Conservation (phyloP, 1,140 invertebrate species). For the Bombyx mandarina region DNA sequence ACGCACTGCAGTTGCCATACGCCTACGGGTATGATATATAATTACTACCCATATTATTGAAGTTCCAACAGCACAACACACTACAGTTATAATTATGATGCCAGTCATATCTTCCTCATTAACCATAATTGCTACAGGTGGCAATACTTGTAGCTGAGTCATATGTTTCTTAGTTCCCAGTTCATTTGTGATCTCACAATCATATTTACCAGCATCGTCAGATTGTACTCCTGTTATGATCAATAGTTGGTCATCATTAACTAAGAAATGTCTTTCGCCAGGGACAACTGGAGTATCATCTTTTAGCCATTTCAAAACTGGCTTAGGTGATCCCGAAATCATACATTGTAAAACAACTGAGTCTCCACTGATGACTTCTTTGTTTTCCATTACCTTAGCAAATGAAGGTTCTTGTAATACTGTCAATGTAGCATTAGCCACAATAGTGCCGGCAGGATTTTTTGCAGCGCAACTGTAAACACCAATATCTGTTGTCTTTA, state of each 20-base stretch:
- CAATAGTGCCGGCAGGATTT: conserved; percentile 89
- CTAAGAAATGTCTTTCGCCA: conserved; percentile 85
- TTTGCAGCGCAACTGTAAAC: conserved; percentile 94
- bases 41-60: conserved; percentile 93
- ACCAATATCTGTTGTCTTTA: conserved; percentile 89
- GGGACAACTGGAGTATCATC: conserved; percentile 81
- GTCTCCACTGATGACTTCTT: conserved; percentile 82
- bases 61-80: conserved; percentile 90
- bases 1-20: conserved; percentile 63
- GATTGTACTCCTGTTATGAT: conserved; percentile 86
- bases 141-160: conserved; percentile 71
- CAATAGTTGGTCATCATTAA: conserved; percentile 87
- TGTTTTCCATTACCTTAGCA: conserved; percentile 87
- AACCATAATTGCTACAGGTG: conserved; percentile 69
- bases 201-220: conserved; percentile 87
- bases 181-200: conserved; percentile 90
- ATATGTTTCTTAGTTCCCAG: conserved; percentile 77
- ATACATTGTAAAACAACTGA: conserved; percentile 91
- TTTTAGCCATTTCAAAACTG: conserved; percentile 91
- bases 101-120: conserved; percentile 83
- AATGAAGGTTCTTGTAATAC: conserved; percentile 90
- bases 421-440: conserved; percentile 90
- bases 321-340: conserved; percentile 87
- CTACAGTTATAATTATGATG: conserved; percentile 90
- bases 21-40: conserved; percentile 87